Evolutionary conservation across 2,888 invertebrate genomes (phyloP), one percentile per base, ranked within the genome.

Genomic region (Serripes groenlandicus): DNA sequence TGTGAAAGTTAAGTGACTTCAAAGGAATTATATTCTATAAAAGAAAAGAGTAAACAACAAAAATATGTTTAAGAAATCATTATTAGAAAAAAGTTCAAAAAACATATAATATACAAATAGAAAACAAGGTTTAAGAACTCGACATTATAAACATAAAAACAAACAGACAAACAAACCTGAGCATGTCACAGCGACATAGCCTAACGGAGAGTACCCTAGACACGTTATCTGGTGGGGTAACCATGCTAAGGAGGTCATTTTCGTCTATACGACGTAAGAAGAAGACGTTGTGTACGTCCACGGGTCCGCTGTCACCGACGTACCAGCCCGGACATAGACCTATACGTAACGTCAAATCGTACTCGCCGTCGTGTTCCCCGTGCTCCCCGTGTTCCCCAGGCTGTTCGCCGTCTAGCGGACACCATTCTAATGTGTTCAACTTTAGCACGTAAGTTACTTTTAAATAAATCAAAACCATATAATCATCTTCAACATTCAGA

Each of bases 221-320:
- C 18, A 81, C 85, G 0, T 54, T 85, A 42, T 42, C 73, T 0
- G 85, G 78, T 34, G 78, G 81, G 9, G 69, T 85, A 9, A 56
- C 78, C 7, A 72, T 76, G 32, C 64, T 85, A 60, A 56, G 81
- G 26, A 64, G 85, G 1, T 85, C 85, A 15, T 73, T 85, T 32
- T 85, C 85, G n/a, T 85, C 85, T 2, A 81, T 81, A 7, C 71
- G 85, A 23, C 58, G 81, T 11, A 85, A 78, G 54, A 81, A 81
- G 54, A 84, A 78, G 37, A 30, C 52, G 9, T 52, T 64, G 58
- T 75, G 49, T 23, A 54, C 60, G 28, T 72, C 72, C 0, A 37
- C 72, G 3, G 72, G 72, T 9, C 72, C 72, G n/a, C 28, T 54
- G 3, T 72, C 72, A 28, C 72, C 72, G 4, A 72, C 72, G 18